Evolutionary conservation across 2,113 vertebrate genomes (phyloP), one percentile per base, ranked within the genome.

Genomic region (Pelecanoides urinatrix): DNA sequence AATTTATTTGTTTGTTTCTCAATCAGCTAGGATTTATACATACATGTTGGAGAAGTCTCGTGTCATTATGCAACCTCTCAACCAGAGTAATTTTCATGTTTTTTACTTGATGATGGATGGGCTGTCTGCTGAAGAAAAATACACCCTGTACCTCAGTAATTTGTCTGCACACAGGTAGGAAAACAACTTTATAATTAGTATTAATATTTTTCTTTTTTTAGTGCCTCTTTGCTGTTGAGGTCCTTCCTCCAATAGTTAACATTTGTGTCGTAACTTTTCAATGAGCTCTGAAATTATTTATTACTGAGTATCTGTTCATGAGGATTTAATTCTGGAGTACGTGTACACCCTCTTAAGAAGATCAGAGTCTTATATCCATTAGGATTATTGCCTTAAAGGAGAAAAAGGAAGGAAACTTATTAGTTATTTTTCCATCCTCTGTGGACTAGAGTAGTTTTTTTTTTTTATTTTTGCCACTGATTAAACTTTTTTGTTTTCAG

Each of bases 31-130:
- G 92, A 95, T 99, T 90, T 97, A 98, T 97, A 98, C 98, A 6
- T 99, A 99, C 77, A 99, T 99, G 98, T 97, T 99, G 97, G 99
- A 99, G 98, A 99, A 99, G 97, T 98, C 99, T 40, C 98, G 99
- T 56, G 97, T 99, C 22, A 79, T 99, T 94, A 96, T 93, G 44
- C 98, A 97, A 36, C 98, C 97, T 72, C 97, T 96, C 72, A 98
- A 98, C 49, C 99, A 99, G 91, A 98, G 98, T 92, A 99, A 98
- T 96, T 99, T 99, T 92, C 98, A 97, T 95, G 95, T 99, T 95
- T 99, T 99, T 98, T 98, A 99, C 94, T 95, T 99, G 97, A 97
- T 99, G 98, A 98, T 98, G 96, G 99, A 99, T 71, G 99, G 99
- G 10, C 90, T 99, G 68, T 98, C 99, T 36, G 86, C 98, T 16